Percentiles rank a stretch among this genome's conserved stretches.
Conservation (phyloP, 2,113 vertebrate species). For the Pygathrix nemaeus region DNA sequence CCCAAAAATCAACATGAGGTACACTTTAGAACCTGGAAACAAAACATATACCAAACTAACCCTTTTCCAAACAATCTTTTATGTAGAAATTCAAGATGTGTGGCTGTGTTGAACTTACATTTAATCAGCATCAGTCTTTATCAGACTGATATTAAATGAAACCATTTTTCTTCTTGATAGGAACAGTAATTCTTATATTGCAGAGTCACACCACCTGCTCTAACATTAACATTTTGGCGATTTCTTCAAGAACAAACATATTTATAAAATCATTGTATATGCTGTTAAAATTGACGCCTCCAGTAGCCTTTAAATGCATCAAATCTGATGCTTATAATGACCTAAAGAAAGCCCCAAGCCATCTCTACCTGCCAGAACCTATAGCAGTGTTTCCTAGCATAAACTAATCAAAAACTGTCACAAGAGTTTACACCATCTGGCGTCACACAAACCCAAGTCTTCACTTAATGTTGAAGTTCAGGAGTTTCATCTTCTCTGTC, state of each 20-base stretch:
- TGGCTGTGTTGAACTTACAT: neutral
- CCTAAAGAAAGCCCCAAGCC: constrained; percentile 38
- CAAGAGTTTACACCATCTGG: neutral
- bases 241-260: constrained; percentile 48
- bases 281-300: constrained; percentile 42
- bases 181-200: constrained; percentile 16
- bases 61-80: neutral
- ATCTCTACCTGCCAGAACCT: neutral
- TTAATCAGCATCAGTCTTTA: neutral
- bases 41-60: neutral
- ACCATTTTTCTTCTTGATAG: constrained; percentile 15
- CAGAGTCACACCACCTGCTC: constrained; percentile 56
- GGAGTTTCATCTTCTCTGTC: neutral
- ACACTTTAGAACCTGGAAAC: neutral
- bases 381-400: neutral
- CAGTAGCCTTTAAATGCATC: neutral
- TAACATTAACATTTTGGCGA: constrained; percentile 46
- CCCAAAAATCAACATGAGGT: neutral
- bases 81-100: neutral
- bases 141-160: constrained; percentile 49
- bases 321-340: constrained; percentile 45
- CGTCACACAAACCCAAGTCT: neutral
- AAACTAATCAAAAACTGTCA: constrained; percentile 50
- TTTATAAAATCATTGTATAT: constrained; percentile 54
- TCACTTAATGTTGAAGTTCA: neutral